phyloP scores from a whole-genome alignment of 2,888 invertebrate species.

The Entomobrya multifasciata region DNA sequence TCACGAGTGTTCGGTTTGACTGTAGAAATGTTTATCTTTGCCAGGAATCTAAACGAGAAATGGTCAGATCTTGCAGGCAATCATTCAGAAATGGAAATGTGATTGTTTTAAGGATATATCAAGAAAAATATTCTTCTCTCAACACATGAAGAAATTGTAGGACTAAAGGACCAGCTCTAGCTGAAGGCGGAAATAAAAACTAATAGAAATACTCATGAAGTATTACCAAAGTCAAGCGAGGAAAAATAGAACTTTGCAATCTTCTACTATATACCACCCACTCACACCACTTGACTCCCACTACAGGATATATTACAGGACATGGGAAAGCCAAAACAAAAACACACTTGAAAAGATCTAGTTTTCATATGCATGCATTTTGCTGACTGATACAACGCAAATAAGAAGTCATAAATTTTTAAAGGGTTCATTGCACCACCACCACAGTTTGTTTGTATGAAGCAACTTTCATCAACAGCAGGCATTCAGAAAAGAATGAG shows the following conservation, averaged over 20 bases:
- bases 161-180: not conserved
- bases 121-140: constrained; percentile 18
- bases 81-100: constrained; percentile 56
- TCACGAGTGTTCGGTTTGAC: no score
- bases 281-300: no score
- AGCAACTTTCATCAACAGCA: constrained; percentile 28
- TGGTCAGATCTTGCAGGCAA: constrained; percentile 46
- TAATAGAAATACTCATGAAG: constrained; percentile 9
- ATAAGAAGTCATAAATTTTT: constrained; percentile 58
- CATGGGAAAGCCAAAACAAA: not conserved
- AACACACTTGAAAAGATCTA: not conserved
- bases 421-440: constrained; percentile 56
- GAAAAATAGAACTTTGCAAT: no score
- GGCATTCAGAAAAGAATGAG: constrained; percentile 12
- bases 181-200: not conserved
- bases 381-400: constrained; percentile 9
- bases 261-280: no score
- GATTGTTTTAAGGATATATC: constrained; percentile 49
- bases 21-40: constrained; percentile 48
- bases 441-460: not conserved
- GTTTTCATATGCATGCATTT: constrained; percentile 19
- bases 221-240: constrained; percentile 10
- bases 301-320: no score
- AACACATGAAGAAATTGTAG: not conserved
- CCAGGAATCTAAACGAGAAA: constrained; percentile 39